These are phyloP conservation scores for Cyclophora albipunctata DNA, from an alignment of 2,888 invertebrate genomes.

Conservation along the genomic window DNA sequence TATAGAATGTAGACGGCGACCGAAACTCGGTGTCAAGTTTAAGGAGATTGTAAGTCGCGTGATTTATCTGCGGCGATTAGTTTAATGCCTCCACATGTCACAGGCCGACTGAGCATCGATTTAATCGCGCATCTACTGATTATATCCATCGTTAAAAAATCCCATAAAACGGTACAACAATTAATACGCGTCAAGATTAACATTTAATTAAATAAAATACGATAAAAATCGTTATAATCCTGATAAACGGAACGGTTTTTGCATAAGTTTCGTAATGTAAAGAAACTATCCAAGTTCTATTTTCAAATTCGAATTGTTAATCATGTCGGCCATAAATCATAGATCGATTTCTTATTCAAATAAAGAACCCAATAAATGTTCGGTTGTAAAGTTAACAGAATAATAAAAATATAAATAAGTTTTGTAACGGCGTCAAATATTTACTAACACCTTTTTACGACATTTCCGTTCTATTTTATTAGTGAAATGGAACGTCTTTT, in stretches of 20 bases:
- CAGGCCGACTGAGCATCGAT: conserved; percentile 48
- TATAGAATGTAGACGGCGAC: conserved; percentile 23
- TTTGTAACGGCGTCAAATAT: too few species aligned
- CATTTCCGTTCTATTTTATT: too few species aligned
- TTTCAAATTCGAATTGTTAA: too few species aligned
- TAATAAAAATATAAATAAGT: too few species aligned
- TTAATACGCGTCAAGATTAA: conserved; percentile 66
- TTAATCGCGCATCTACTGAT: conserved; percentile 47
- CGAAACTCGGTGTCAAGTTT: conserved; percentile 19
- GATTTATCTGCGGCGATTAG: conserved; percentile 53
- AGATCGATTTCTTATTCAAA: not conserved
- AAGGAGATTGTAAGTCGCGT: conserved; percentile 30
- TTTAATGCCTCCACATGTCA: conserved; percentile 53
- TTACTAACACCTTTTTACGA: too few species aligned
- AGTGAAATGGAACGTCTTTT: too few species aligned
- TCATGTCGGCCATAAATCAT: not conserved
- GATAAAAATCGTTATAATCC: conserved; percentile 48
- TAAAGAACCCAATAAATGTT: too few species aligned
- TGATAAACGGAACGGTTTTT: conserved; percentile 21
- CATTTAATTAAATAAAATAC: conserved; percentile 54
- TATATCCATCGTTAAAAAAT: conserved; percentile 51
- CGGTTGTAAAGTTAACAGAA: too few species aligned
- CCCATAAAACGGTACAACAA: conserved; percentile 53
- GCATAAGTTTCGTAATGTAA: conserved; percentile 9
- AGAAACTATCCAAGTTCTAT: not conserved